A percentile compares a stretch with the other conserved stretches of the same genome.
Evolutionary conservation across 2,888 invertebrate species (phyloP).

Genomic region (Tachina grossa): DNA sequence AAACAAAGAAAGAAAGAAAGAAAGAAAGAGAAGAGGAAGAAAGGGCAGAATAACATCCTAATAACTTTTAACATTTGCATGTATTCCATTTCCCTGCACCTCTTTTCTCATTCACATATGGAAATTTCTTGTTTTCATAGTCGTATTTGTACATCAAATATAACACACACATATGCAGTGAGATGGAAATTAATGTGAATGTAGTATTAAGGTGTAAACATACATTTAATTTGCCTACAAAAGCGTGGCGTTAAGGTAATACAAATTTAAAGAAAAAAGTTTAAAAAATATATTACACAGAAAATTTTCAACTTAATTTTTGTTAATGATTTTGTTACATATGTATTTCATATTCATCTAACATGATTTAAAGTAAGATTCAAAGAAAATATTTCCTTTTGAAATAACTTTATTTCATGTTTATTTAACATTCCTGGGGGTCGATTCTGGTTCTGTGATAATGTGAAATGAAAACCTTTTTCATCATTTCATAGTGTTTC

Average conservation of each 20-base stretch:
- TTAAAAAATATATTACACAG: too few relatives aligned
- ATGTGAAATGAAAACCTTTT: too few relatives aligned
- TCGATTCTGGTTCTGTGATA: too few relatives aligned
- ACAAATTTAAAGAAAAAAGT: neutral
- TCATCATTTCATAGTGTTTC: too few relatives aligned
- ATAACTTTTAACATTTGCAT: neutral
- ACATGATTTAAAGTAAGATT: too few relatives aligned
- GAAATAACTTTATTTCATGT: too few relatives aligned
- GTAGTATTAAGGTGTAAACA: slow-evolving; percentile 12
- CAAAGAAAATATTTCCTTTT: too few relatives aligned
- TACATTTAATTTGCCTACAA: slow-evolving; percentile 49
- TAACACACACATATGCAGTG: neutral
- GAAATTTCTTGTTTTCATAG: neutral
- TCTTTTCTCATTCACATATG: neutral
- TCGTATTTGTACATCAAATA: slow-evolving; percentile 8
- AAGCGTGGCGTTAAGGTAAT: slow-evolving; percentile 7
- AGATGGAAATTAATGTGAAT: slow-evolving; percentile 16
- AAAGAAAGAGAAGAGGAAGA: neutral
- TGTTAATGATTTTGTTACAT: too few relatives aligned
- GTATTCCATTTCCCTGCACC: neutral
- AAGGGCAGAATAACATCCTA: neutral
- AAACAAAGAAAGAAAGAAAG: too few relatives aligned
- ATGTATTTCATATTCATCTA: too few relatives aligned
- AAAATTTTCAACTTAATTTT: too few relatives aligned
- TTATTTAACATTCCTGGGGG: too few relatives aligned